Percentiles rank a stretch among this genome's conserved stretches.
phyloP scores from a whole-genome alignment of 1,140 invertebrate species.

The Microplitis demolitor region DNA sequence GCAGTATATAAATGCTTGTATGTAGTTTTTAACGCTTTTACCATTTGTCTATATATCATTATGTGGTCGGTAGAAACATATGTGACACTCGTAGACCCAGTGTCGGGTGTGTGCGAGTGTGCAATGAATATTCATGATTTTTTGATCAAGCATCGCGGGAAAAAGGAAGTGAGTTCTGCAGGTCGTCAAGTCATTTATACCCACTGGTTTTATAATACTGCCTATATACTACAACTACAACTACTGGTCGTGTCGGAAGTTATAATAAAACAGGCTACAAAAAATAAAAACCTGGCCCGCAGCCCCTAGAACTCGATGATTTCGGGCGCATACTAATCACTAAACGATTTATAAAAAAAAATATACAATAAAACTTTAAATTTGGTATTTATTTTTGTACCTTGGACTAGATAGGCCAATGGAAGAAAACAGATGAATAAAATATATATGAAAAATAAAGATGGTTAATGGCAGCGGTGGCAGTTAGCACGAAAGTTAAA shows the following conservation, averaged over 20 bases:
- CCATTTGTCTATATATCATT: no score
- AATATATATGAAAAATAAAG: background rate
- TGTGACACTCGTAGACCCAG: background rate
- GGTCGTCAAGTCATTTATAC: slow-evolving; percentile 15
- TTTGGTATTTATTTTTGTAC: no score
- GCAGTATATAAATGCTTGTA: no score
- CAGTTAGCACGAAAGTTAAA: slow-evolving; percentile 23
- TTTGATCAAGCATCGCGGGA: slow-evolving; percentile 34
- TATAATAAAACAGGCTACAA: background rate
- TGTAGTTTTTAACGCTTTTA: no score
- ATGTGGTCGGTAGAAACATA: background rate
- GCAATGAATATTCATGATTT: slow-evolving; percentile 37
- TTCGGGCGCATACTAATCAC: slow-evolving; percentile 21
- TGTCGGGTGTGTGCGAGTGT: background rate
- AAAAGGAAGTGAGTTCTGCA: slow-evolving; percentile 33
- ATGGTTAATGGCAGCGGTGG: background rate
- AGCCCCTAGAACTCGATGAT: slow-evolving; percentile 20
- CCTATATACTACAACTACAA: background rate
- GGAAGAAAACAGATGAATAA: background rate
- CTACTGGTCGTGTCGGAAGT: background rate
- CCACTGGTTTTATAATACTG: background rate
- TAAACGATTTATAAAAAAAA: background rate
- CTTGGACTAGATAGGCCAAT: no score
- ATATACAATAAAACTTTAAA: background rate
- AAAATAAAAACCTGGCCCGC: slow-evolving; percentile 13